A percentile compares a stretch with the other conserved stretches of the same genome.
Evolutionary conservation across 2,797 vertebrate species (phyloP).

Genomic region (Otus scops): DNA sequence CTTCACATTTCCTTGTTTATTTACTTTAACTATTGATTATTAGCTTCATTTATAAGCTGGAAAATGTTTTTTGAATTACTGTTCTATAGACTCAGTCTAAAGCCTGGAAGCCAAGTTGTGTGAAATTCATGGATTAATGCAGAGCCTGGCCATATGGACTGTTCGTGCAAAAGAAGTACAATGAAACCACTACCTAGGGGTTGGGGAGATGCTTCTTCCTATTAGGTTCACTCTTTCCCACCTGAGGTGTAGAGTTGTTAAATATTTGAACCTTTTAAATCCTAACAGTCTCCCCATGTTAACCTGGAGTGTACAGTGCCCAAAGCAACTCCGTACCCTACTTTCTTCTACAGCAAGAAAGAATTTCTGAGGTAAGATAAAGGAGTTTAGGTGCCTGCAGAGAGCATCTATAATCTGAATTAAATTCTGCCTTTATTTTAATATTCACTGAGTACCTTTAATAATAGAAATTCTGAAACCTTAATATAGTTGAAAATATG

Average conservation of each 20-base stretch:
- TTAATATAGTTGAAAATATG: not conserved
- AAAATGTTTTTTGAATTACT: not conserved
- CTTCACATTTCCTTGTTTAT: not conserved
- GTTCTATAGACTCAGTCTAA: not conserved
- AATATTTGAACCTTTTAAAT: not conserved
- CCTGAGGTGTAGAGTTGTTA: not conserved
- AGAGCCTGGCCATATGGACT: not conserved
- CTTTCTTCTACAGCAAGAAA: not conserved
- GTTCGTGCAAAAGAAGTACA: not conserved
- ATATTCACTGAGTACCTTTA: not conserved
- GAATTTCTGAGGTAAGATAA: not conserved
- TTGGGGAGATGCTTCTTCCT: not conserved
- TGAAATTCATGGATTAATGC: not conserved
- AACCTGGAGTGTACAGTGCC: not conserved
- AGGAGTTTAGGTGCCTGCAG: not conserved
- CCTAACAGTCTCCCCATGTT: not conserved
- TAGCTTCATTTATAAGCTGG: not conserved
- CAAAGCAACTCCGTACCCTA: not conserved
- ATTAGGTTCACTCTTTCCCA: not conserved
- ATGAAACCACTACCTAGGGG: rapidly evolving
- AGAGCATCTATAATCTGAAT: not conserved
- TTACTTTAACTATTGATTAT: not conserved
- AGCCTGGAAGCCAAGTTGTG: not conserved
- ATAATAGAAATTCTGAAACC: not conserved
- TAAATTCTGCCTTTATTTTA: not conserved